These are phyloP conservation scores for Timema cristinae DNA, from an alignment of 2,888 invertebrate species.

Conservation along the genomic window DNA sequence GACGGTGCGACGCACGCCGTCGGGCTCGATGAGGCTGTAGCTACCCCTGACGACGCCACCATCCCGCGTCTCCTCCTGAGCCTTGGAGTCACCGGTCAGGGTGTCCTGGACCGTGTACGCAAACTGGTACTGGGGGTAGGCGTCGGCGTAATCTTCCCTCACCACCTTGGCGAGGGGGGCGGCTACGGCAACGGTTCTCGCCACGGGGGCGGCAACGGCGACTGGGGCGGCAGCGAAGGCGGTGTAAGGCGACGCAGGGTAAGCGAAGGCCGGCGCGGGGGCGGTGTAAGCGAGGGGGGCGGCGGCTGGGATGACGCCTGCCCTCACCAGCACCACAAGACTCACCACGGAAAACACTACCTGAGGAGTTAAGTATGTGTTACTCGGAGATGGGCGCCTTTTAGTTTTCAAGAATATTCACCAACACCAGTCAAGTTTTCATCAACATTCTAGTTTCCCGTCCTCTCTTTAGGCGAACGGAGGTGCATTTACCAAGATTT, in stretches of 20 bases:
- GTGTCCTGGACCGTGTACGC: constrained; percentile 34
- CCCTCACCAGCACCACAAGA: too few relatives aligned
- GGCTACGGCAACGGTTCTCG: constrained; percentile 20
- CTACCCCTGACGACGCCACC: constrained; percentile 41
- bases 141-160: constrained; percentile 31
- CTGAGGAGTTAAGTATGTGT: too few relatives aligned
- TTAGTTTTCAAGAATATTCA: too few relatives aligned
- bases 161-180: constrained; percentile 31
- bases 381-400: too few relatives aligned
- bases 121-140: constrained; percentile 33
- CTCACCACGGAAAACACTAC: too few relatives aligned
- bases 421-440: too few relatives aligned
- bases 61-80: constrained; percentile 39
- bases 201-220: constrained; percentile 17
- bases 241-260: neutral
- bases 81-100: constrained; percentile 40
- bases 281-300: constrained; percentile 28
- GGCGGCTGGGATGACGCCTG: constrained; percentile 4
- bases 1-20: constrained; percentile 40
- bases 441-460: too few relatives aligned
- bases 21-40: constrained; percentile 40
- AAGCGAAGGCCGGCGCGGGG: constrained; percentile 31
- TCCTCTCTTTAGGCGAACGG: too few relatives aligned
- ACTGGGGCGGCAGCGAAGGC: constrained; percentile 17
- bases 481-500: too few relatives aligned